Base-by-base conservation (phyloP, 1,140 invertebrate genomes). In the Caenorhabditis inopinata region DNA sequence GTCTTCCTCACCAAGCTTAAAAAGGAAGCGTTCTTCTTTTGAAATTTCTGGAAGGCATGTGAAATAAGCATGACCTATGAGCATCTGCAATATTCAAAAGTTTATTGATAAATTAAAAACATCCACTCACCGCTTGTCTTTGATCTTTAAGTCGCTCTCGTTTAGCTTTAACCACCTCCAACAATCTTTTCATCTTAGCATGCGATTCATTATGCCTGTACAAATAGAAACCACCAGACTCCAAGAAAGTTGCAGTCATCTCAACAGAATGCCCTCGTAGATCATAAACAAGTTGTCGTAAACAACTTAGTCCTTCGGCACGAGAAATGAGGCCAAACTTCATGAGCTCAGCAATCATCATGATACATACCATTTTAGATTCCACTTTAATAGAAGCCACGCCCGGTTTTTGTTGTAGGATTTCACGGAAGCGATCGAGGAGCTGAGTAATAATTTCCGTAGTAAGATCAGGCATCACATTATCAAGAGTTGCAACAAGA, bases 1-100 rank as follows among this genome's bases (percentile, higher is more conserved):
- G 23, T 79, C 76, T 18, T 82, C 78, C 11, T 81, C 42, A 7
- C 38, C 58, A 21, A 68, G 27, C n/a, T 68, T 68, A 29, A 68
- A 68, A 38, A 29, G 58, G 21, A 68, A 32, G 2, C 45, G 27
- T 74, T 79, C 42, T 49, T 74, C 35, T 47, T 51, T 42, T 18
- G 78, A 74, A 49, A 78, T 68, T 38, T 83, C 82, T 53, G 82
- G 82, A 42, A 83, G 32, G 12, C 75, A 76, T 6, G 79, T 42
- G 58, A 73, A 83, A 42, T 83, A 83, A 14, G 82, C 82, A 53
- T 80, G 82, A 42, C 82, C 82, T 9, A 83, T 49, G 11, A 83
- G 76, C 46, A 78, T 82, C 82, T 82, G 25, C 16, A 78, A 48
- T 53, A 11, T 35, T n/a, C 1, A 35, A 74, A 74, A 18, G 18